Evolutionary conservation across 2,888 invertebrate genomes (phyloP).

Genomic region (Schizotus pectinicornis): DNA sequence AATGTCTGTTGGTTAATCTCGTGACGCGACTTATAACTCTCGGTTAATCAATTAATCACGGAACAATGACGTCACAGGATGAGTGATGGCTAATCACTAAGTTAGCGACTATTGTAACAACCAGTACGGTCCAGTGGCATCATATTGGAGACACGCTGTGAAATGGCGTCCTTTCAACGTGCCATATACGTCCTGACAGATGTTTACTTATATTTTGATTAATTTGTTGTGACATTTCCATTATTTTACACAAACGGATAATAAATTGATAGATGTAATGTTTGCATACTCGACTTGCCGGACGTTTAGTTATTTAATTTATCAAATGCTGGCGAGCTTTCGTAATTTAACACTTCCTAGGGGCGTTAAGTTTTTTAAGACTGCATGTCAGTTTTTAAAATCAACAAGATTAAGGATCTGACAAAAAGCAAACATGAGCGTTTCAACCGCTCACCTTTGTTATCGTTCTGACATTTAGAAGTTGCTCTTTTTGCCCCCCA

Average conservation of each 20-base stretch:
- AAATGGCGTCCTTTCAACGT: constrained; percentile 30
- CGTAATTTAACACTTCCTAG: no score
- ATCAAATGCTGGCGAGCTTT: no score
- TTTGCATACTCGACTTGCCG: neutral
- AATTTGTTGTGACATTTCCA: constrained; percentile 32
- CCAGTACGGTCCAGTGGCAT: constrained; percentile 41
- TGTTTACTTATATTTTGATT: constrained; percentile 36
- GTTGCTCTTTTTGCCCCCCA: constrained; percentile 48
- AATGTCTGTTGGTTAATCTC: constrained; percentile 35
- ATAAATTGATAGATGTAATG: constrained; percentile 10
- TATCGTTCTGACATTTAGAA: constrained; percentile 48
- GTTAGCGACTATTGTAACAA: constrained; percentile 44
- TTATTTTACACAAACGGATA: constrained; percentile 14
- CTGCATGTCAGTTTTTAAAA: neutral
- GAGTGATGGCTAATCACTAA: constrained; percentile 48
- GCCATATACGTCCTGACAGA: constrained; percentile 30
- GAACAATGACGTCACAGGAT: constrained; percentile 47
- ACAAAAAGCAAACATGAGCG: constrained; percentile 30
- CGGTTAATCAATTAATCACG: constrained; percentile 46
- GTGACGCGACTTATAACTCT: constrained; percentile 4
- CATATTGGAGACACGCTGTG: constrained; percentile 38
- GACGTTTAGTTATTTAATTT: no score
- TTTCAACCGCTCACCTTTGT: constrained; percentile 46
- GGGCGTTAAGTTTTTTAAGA: neutral
- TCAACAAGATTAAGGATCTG: constrained; percentile 20